phyloP scores from a whole-genome alignment of 2,113 vertebrate species.

The Lepidothrix coronata region DNA sequence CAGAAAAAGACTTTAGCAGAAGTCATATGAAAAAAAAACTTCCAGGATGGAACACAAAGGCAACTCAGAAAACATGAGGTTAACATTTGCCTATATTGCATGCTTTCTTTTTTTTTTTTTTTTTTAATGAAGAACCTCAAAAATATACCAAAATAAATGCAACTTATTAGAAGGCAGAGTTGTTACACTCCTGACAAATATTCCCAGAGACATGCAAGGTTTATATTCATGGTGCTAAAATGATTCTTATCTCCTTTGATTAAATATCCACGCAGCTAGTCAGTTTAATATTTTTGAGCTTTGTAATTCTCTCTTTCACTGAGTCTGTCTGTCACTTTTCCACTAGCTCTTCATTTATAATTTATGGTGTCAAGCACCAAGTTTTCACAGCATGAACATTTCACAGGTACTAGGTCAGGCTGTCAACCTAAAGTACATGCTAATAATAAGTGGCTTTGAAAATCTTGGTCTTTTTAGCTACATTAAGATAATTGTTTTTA shows the following conservation, averaged over 20 bases:
- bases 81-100: background rate
- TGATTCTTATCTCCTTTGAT: slow-evolving; percentile 3
- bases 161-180: background rate
- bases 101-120: background rate
- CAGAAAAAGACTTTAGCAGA: background rate
- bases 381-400: slow-evolving; percentile 55
- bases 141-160: background rate
- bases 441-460: slow-evolving; percentile 47
- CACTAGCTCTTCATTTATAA: slow-evolving; percentile 67
- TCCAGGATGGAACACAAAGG: background rate
- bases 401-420: slow-evolving; percentile 65
- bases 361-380: slow-evolving; percentile 63
- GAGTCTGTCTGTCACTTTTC: slow-evolving; percentile 42
- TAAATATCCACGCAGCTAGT: slow-evolving; percentile 10
- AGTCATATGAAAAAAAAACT: background rate
- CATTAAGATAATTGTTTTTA: background rate
- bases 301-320: slow-evolving; percentile 23
- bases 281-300: slow-evolving; percentile 34
- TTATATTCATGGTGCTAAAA: background rate
- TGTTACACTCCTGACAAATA: background rate
- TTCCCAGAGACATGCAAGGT: background rate
- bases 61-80: background rate
- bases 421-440: slow-evolving; percentile 52
- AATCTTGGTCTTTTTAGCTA: background rate
- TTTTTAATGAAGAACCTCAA: background rate